Conservation (phyloP, 2,797 vertebrate species). For the Petrocephalus sullivani region DNA sequence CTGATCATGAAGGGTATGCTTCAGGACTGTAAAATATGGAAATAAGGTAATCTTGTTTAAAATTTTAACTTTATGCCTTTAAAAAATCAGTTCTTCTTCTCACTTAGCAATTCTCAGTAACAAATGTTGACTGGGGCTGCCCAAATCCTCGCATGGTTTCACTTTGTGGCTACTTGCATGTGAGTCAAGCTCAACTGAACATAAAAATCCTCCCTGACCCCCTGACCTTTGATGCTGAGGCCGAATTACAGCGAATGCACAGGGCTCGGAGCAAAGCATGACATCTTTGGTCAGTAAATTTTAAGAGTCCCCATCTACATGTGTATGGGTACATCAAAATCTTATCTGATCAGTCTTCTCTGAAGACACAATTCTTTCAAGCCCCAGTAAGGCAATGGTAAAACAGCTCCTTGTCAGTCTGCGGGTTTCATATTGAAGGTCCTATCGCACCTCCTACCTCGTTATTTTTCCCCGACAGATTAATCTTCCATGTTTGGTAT, state of each 20-base stretch:
- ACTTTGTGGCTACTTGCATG: background rate
- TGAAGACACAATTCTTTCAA: slow-evolving; percentile 5
- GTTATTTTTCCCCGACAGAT: slow-evolving; percentile 18
- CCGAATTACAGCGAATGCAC: background rate
- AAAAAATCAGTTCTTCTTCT: background rate
- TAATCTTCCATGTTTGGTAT: slow-evolving; percentile 12
- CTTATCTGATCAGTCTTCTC: background rate
- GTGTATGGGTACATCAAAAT: background rate
- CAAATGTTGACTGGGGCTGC: background rate
- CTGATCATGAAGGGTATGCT: background rate
- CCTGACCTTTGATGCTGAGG: background rate
- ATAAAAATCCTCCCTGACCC: background rate
- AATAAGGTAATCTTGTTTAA: background rate
- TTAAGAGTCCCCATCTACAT: background rate
- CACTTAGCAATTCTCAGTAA: background rate
- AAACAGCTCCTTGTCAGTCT: background rate
- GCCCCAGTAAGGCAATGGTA: background rate
- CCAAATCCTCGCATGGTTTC: background rate
- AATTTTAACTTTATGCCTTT: background rate
- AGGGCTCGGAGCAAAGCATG: background rate
- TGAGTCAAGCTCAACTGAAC: background rate
- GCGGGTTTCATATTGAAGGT: background rate
- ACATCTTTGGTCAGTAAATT: background rate
- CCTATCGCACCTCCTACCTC: background rate
- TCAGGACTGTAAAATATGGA: background rate